These are phyloP conservation scores for Pantala flavescens DNA, from an alignment of 1,140 invertebrate genomes.

Conservation along the genomic window DNA sequence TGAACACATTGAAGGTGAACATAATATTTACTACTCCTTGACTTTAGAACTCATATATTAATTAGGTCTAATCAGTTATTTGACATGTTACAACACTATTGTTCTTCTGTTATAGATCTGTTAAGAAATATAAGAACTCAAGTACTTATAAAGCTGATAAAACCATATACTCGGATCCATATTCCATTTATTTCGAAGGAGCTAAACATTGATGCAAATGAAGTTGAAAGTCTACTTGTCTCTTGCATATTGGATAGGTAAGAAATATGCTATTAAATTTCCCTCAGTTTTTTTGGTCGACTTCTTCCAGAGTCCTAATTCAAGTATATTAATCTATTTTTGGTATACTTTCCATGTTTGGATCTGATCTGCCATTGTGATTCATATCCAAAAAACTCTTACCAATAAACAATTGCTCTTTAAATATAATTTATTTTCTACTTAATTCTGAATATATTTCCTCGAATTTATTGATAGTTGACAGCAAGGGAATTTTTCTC, in stretches of 20 bases:
- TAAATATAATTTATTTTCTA: too few relatives aligned
- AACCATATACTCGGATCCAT: conserved; percentile 95
- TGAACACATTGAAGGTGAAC: conserved; percentile 88
- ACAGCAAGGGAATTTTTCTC: too few relatives aligned
- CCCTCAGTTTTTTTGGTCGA: background rate
- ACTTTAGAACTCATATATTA: too few relatives aligned
- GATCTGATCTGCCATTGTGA: too few relatives aligned
- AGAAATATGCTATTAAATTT: conserved; percentile 28
- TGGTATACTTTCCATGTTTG: too few relatives aligned
- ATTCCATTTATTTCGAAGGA: conserved; percentile 97
- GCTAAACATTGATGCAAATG: conserved; percentile 88
- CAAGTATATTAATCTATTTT: too few relatives aligned
- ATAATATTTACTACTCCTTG: background rate
- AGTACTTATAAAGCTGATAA: conserved; percentile 94
- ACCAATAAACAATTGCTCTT: too few relatives aligned
- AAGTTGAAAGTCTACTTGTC: conserved; percentile 96
- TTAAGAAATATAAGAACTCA: conserved; percentile 95
- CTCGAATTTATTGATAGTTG: background rate
- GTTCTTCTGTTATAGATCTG: conserved; percentile 56
- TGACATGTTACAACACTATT: background rate
- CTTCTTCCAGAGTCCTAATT: too few relatives aligned
- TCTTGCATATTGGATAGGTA: conserved; percentile 96
- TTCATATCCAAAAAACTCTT: too few relatives aligned
- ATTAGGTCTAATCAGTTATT: too few relatives aligned
- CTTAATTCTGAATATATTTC: too few relatives aligned